Conservation (phyloP, 2,113 vertebrate genomes). For the Sinocyclocheilus rhinocerous region DNA sequence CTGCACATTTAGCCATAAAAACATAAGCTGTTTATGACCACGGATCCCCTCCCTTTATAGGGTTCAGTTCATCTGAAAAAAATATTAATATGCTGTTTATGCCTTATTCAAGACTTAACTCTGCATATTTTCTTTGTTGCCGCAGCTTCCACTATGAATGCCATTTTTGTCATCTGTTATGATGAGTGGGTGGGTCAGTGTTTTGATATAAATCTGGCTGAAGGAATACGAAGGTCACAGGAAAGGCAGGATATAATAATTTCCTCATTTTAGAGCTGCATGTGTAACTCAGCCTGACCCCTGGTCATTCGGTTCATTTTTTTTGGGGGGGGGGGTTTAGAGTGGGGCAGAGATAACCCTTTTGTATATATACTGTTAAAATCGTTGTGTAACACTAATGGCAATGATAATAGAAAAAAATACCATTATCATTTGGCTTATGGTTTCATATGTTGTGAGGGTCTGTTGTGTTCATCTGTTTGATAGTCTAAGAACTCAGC, state of each 20-base stretch:
- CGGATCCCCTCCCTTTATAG: constrained; percentile 44
- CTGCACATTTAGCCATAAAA: constrained; percentile 2
- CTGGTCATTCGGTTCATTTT: background rate
- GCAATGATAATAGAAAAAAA: background rate
- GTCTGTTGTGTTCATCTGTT: background rate
- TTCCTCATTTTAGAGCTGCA: constrained; percentile 45
- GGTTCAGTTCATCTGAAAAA: constrained; percentile 35
- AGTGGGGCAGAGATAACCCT: constrained; percentile 5
- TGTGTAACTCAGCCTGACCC: constrained; percentile 29
- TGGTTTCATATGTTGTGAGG: background rate
- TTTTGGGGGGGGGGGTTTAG: constrained; percentile 28
- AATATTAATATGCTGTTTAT: constrained; percentile 40
- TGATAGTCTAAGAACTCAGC: no score
- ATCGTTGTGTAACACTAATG: constrained; percentile 50
- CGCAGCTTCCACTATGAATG: constrained; percentile 40
- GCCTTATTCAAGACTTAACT: constrained; percentile 34
- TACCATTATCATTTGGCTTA: background rate
- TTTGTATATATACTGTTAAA: constrained; percentile 40
- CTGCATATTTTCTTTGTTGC: constrained; percentile 50
- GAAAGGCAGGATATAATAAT: constrained; percentile 53
- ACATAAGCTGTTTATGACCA: constrained; percentile 50
- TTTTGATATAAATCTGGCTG: constrained; percentile 54
- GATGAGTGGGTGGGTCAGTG: constrained; percentile 51
- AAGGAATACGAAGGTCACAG: constrained; percentile 51
- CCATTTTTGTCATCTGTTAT: constrained; percentile 53